These are phyloP conservation scores for Pentamera pediparva DNA, from an alignment of 53 echinoderm and acorn worm species.

Conservation along the genomic window DNA sequence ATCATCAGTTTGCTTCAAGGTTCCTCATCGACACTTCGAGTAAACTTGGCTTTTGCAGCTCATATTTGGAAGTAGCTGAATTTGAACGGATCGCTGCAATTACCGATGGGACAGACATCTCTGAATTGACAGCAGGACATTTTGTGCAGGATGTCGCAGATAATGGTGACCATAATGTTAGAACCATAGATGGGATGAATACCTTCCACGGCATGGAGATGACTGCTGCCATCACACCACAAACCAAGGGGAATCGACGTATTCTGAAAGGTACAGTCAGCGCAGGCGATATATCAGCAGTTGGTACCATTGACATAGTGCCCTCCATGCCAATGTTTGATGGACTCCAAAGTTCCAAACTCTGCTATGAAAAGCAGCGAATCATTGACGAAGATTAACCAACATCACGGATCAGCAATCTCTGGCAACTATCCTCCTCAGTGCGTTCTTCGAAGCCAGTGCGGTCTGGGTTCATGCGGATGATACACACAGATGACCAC, in stretches of 20 bases:
- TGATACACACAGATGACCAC: neutral
- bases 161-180: slow-evolving; percentile 4
- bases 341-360: neutral
- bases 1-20: too few species aligned
- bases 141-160: neutral
- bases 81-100: too few species aligned
- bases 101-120: neutral
- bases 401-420: slow-evolving; percentile 23
- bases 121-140: neutral
- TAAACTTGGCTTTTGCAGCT: too few species aligned
- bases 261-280: slow-evolving; percentile 16
- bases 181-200: slow-evolving; percentile 17
- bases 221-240: slow-evolving; percentile 35
- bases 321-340: slow-evolving; percentile 19
- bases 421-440: slow-evolving; percentile 15
- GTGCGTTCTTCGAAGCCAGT: slow-evolving; percentile 6
- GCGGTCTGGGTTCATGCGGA: slow-evolving; percentile 35
- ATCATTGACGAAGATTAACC: neutral
- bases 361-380: neutral
- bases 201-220: slow-evolving; percentile 44
- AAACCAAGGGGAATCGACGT: neutral
- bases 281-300: slow-evolving; percentile 27
- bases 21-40: too few species aligned
- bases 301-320: slow-evolving; percentile 21
- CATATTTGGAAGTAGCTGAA: too few species aligned